phyloP scores from a whole-genome alignment of 2,113 vertebrate species.

The Atractosteus spatula region DNA sequence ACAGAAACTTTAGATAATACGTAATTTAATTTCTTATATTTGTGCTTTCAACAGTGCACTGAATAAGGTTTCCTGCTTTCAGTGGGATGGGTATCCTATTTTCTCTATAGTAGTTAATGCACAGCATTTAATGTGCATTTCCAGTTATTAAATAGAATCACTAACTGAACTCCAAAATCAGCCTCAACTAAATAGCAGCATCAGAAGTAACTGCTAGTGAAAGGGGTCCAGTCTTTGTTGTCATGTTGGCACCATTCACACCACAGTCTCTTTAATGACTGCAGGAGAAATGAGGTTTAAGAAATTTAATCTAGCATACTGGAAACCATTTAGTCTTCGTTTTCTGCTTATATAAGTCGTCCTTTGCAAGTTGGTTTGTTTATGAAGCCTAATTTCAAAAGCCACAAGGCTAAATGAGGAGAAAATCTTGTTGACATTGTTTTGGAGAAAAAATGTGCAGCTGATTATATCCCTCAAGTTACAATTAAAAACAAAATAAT shows the following conservation, averaged over 20 bases:
- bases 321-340: conserved; percentile 29
- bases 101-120: too few species aligned
- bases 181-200: neutral
- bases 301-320: conserved; percentile 22
- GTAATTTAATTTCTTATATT: too few species aligned
- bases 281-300: conserved; percentile 34
- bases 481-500: neutral
- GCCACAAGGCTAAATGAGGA: neutral
- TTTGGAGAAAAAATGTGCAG: conserved; percentile 6
- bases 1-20: too few species aligned
- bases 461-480: conserved; percentile 12
- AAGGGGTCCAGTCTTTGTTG: conserved; percentile 8
- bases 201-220: conserved; percentile 12
- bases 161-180: conserved; percentile 5
- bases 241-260: neutral
- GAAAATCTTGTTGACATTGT: conserved; percentile 17
- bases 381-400: conserved; percentile 23
- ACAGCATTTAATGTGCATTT: conserved; percentile 6
- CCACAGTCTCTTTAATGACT: conserved; percentile 21
- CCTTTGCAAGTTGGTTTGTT: conserved; percentile 20
- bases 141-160: conserved; percentile 1
- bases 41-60: too few species aligned
- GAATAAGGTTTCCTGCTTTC: too few species aligned
- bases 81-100: too few species aligned
- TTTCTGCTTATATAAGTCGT: conserved; percentile 9